Percentiles rank a stretch among this genome's conserved stretches.
phyloP scores from a whole-genome alignment of 2,113 vertebrate species.

The Sylvicapra grimmia region DNA sequence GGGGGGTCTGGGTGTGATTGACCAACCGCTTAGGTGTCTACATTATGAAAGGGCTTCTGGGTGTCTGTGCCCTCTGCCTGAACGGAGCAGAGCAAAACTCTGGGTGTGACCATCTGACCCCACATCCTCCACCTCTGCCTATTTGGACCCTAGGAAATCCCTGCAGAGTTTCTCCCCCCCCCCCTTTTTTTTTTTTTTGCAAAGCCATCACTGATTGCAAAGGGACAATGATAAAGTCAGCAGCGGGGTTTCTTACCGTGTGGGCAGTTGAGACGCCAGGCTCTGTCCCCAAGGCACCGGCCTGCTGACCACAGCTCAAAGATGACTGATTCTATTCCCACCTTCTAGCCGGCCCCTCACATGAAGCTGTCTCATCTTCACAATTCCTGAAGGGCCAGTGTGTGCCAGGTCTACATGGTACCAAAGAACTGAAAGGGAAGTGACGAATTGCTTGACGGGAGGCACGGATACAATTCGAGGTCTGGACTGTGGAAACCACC shows the following conservation, averaged over 20 bases:
- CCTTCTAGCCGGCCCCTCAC: not conserved
- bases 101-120: not conserved
- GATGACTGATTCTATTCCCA: not conserved
- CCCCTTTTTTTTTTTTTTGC: not conserved
- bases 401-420: not conserved
- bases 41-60: rapidly evolving
- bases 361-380: not conserved
- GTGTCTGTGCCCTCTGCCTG: rapidly evolving
- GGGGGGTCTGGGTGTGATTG: not conserved
- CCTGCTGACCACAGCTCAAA: not conserved
- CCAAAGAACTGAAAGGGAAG: not conserved
- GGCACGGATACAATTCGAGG: rapidly evolving
- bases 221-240: not conserved
- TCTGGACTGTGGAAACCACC: no score
- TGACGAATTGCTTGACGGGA: rapidly evolving
- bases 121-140: not conserved
- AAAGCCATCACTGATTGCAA: not conserved
- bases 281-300: not conserved
- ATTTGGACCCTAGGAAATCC: not conserved
- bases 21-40: not conserved
- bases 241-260: not conserved
- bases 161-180: not conserved
- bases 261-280: not conserved
- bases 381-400: not conserved
- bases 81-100: not conserved